Conservation (phyloP, 2,797 vertebrate genomes). For the Vireo griseus region DNA sequence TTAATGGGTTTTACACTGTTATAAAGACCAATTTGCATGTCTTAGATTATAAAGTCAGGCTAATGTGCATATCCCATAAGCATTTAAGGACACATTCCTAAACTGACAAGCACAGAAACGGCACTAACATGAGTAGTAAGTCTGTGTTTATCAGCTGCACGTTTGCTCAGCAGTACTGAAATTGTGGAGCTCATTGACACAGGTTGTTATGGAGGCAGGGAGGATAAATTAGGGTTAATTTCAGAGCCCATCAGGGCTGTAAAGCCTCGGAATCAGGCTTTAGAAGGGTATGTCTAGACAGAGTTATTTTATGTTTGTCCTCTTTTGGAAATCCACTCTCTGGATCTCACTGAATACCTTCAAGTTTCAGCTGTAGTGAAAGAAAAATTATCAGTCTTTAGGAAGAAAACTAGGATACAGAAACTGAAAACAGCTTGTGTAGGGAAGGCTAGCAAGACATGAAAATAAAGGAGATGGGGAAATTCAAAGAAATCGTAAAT, state of each 20-base stretch:
- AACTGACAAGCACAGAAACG: neutral
- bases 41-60: constrained; percentile 21
- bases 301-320: neutral
- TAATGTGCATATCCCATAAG: constrained; percentile 2
- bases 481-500: neutral
- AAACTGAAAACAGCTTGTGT: neutral
- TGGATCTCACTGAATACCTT: neutral
- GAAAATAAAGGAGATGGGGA: neutral
- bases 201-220: neutral
- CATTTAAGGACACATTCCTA: neutral
- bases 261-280: neutral
- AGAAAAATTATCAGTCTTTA: neutral
- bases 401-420: neutral
- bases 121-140: neutral
- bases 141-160: neutral
- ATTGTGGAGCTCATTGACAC: neutral
- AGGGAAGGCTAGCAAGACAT: neutral
- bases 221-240: neutral
- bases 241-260: neutral
- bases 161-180: neutral
- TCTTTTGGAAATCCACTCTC: neutral
- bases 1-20: constrained; percentile 19
- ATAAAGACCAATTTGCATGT: constrained; percentile 4
- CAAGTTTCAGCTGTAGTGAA: neutral
- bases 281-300: neutral